Evolutionary conservation across 2,888 invertebrate species (phyloP).

Genomic region (Blera fallax): DNA sequence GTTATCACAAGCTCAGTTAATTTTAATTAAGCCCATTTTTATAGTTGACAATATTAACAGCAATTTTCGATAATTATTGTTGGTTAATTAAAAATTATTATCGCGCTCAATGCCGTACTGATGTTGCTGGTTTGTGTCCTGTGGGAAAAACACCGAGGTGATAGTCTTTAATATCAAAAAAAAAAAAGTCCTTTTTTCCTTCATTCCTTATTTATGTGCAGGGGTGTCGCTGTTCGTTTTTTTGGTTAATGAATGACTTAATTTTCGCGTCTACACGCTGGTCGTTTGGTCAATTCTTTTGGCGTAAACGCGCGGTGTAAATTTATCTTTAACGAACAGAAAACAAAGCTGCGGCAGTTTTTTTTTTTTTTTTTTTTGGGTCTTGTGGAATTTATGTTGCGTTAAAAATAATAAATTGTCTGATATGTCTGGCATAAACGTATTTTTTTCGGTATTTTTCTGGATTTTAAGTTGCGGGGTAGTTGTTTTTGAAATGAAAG

Average conservation of each 20-base stretch:
- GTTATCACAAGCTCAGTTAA: constrained; percentile 64
- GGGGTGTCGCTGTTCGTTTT: constrained; percentile 9
- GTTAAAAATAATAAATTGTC: constrained; percentile 65
- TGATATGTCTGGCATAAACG: constrained; percentile 51
- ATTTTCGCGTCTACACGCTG: constrained; percentile 37
- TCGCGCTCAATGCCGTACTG: constrained; percentile 28
- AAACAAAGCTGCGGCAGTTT: constrained; percentile 20
- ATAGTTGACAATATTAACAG: constrained; percentile 70
- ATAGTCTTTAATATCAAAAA: neutral
- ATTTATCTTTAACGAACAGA: constrained; percentile 56
- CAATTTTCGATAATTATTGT: constrained; percentile 72
- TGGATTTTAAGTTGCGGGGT: neutral
- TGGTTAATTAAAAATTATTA: constrained; percentile 71
- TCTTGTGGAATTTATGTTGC: constrained; percentile 60
- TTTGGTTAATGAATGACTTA: constrained; percentile 52
- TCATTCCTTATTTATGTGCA: constrained; percentile 18
- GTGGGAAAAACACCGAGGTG: constrained; percentile 11
- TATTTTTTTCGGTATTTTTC: constrained; percentile 39
- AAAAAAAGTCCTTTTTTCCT: constrained; percentile 25
- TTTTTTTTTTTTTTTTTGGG: constrained; percentile 20
- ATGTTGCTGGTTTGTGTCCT: neutral
- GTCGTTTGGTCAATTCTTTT: constrained; percentile 36
- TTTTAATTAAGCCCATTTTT: constrained; percentile 71
- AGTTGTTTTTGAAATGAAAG: constrained; percentile 26
- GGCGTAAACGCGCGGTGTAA: constrained; percentile 28